phyloP scores from a whole-genome alignment of 2,113 vertebrate species.

The Carlito syrichta region DNA sequence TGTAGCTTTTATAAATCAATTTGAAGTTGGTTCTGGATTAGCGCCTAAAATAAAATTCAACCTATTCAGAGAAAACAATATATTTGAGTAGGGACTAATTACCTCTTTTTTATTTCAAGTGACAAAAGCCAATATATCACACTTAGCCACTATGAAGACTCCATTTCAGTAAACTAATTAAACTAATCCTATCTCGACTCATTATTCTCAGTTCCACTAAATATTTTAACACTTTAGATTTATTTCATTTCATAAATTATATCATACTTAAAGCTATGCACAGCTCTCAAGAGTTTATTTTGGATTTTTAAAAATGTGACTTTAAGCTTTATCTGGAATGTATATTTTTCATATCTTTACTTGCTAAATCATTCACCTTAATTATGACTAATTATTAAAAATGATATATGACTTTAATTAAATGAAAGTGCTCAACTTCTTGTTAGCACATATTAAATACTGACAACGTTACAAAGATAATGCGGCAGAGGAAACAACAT shows the following conservation, averaged over 20 bases:
- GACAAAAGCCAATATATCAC: constrained; percentile 88
- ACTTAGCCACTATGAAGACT: constrained; percentile 83
- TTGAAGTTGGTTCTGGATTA: constrained; percentile 60
- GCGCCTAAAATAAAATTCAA: constrained; percentile 79
- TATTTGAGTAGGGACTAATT: constrained; percentile 85
- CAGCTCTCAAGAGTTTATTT: constrained; percentile 73
- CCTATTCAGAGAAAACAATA: constrained; percentile 83
- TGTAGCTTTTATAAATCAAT: constrained; percentile 23
- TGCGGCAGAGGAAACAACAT: background rate
- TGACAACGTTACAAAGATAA: constrained; percentile 54
- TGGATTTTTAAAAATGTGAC: constrained; percentile 75
- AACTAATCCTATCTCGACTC: constrained; percentile 86
- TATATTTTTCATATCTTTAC: constrained; percentile 76
- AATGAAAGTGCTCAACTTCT: constrained; percentile 73
- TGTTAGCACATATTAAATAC: constrained; percentile 75
- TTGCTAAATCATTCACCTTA: constrained; percentile 80
- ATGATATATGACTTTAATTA: constrained; percentile 84
- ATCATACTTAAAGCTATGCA: constrained; percentile 83
- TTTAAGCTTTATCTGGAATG: constrained; percentile 76
- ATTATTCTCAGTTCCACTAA: constrained; percentile 86
- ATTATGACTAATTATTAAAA: constrained; percentile 84
- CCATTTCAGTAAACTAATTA: constrained; percentile 89
- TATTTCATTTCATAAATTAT: constrained; percentile 87
- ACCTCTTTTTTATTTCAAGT: constrained; percentile 86
- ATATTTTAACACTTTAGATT: constrained; percentile 87